phyloP scores from a whole-genome alignment of 2,888 invertebrate genomes.

The Chironomus riparius region DNA sequence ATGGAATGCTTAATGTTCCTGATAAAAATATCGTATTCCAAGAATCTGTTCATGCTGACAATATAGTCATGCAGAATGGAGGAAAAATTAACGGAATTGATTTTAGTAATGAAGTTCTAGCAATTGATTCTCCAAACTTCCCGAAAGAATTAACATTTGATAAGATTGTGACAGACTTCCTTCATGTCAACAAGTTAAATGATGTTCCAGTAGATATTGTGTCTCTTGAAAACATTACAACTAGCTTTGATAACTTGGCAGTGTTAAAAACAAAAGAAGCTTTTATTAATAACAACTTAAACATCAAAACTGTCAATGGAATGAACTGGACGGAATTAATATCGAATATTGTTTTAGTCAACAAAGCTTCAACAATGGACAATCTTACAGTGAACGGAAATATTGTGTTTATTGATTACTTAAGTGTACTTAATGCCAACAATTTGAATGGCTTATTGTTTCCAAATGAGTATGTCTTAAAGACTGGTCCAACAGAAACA shows the following conservation, averaged over 20 bases:
- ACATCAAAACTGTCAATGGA: constrained; percentile 43
- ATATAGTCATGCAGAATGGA: neutral
- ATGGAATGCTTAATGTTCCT: constrained; percentile 30
- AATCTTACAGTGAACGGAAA: constrained; percentile 43
- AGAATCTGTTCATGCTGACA: neutral
- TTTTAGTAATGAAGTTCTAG: neutral
- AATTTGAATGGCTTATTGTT: constrained; percentile 45
- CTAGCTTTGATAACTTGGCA: constrained; percentile 25
- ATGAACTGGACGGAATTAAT: constrained; percentile 43
- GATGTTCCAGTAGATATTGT: neutral
- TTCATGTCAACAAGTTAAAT: constrained; percentile 26
- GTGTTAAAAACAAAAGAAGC: constrained; percentile 23
- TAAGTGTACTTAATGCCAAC: constrained; percentile 35
- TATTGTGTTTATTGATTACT: constrained; percentile 41
- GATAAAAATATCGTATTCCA: neutral
- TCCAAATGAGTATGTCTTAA: constrained; percentile 46
- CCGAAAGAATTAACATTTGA: constrained; percentile 19
- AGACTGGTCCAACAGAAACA: constrained; percentile 35
- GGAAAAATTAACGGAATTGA: constrained; percentile 14
- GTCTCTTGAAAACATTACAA: constrained; percentile 10
- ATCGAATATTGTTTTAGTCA: constrained; percentile 43
- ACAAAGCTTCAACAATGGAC: constrained; percentile 39
- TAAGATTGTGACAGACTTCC: constrained; percentile 28
- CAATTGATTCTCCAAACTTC: neutral
- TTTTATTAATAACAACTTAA: constrained; percentile 33